phyloP scores from a whole-genome alignment of 1,140 invertebrate genomes.

The Drosophila cardini region DNA sequence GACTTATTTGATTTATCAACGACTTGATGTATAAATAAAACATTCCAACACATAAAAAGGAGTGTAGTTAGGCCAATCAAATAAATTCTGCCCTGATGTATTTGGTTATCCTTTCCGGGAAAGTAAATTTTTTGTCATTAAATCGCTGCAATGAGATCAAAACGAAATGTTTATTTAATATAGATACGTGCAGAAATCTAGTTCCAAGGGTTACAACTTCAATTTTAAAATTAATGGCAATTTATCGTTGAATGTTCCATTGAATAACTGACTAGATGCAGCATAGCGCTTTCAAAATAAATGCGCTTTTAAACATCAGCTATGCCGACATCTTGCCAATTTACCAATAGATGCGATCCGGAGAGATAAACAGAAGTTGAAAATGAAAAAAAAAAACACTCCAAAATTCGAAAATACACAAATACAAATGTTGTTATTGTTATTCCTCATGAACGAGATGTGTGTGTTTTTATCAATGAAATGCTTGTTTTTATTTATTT shows the following conservation, averaged over 20 bases:
- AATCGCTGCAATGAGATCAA: too few relatives aligned
- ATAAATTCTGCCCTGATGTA: too few relatives aligned
- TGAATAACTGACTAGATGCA: conserved; percentile 84
- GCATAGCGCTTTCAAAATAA: conserved; percentile 73
- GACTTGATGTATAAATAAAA: too few relatives aligned
- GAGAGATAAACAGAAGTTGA: conserved; percentile 19
- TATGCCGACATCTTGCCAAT: conserved; percentile 85
- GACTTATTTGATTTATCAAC: too few relatives aligned
- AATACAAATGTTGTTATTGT: conserved; percentile 35
- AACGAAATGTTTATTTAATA: not conserved
- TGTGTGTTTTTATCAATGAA: conserved; percentile 73
- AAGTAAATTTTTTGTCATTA: too few relatives aligned
- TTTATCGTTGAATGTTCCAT: conserved; percentile 67
- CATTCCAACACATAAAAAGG: too few relatives aligned
- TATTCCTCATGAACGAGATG: conserved; percentile 29
- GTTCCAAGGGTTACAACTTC: not conserved
- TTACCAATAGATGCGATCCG: conserved; percentile 66
- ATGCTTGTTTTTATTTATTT: conserved; percentile 63
- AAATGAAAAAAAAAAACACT: not conserved
- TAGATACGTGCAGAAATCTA: too few relatives aligned
- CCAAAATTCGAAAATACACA: conserved; percentile 27
- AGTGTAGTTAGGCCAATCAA: too few relatives aligned
- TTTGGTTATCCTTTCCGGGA: too few relatives aligned
- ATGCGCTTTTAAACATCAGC: conserved; percentile 75
- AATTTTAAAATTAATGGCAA: not conserved